Percentiles rank a stretch among this genome's conserved stretches.
Evolutionary conservation across 53 echinoderm and acorn worm species (phyloP).

Genomic region (Hippasteria phrygiana): DNA sequence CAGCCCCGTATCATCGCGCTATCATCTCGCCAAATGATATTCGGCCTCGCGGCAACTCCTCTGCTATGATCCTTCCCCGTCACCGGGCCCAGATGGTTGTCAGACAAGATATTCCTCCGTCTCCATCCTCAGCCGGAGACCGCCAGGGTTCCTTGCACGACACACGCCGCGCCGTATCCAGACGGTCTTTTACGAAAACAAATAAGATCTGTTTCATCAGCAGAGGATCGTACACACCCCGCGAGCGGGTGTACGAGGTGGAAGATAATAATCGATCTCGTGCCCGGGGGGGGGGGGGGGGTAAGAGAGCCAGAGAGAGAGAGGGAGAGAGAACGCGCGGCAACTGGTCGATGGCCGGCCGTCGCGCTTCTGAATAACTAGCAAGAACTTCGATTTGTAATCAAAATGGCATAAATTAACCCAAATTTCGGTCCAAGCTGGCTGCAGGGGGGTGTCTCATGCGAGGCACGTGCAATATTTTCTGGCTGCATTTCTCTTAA

Average conservation of each 20-base stretch:
- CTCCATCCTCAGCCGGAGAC: neutral
- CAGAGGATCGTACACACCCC: conserved; percentile 43
- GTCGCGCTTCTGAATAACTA: neutral
- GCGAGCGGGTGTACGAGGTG: conserved; percentile 48
- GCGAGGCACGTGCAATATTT: conserved; percentile 13
- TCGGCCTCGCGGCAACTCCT: conserved; percentile 17
- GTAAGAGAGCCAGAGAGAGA: no score
- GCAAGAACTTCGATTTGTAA: conserved; percentile 26
- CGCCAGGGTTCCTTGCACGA: neutral
- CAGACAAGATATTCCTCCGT: conserved; percentile 45
- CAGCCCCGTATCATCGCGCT: conserved; percentile 22
- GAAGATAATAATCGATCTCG: conserved; percentile 45
- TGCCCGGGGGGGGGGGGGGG: conserved; percentile 13
- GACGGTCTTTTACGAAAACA: conserved; percentile 66
- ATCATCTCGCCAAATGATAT: conserved; percentile 41
- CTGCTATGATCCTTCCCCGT: conserved; percentile 29
- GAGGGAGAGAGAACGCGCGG: no score
- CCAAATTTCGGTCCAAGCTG: conserved; percentile 15
- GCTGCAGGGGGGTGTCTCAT: conserved; percentile 14
- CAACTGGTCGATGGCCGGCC: conserved; percentile 62
- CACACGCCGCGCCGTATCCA: neutral
- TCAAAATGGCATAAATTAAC: conserved; percentile 68
- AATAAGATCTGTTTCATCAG: conserved; percentile 64
- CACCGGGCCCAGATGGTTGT: conserved; percentile 41
- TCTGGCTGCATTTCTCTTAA: neutral